phyloP scores from a whole-genome alignment of 2,888 invertebrate species.

The Flabesymbios commensalis region DNA sequence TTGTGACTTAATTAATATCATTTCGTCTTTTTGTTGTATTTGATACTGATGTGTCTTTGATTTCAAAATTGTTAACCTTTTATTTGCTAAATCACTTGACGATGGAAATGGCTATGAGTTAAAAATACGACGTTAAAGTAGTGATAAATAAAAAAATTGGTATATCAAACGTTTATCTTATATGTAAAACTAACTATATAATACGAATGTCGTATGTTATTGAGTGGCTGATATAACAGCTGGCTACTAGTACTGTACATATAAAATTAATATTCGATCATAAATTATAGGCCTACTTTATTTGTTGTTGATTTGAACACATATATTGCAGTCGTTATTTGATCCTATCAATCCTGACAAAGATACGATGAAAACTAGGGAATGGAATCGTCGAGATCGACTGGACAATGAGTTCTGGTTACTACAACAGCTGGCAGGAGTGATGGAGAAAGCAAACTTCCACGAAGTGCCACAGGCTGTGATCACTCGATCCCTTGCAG shows the following conservation, averaged over 20 bases:
- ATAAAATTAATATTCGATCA: too few relatives aligned
- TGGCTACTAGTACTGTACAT: too few relatives aligned
- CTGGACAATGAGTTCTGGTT: slow-evolving; percentile 60
- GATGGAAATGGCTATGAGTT: too few relatives aligned
- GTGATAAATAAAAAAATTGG: too few relatives aligned
- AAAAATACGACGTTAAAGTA: too few relatives aligned
- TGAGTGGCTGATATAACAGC: too few relatives aligned
- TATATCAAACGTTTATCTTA: too few relatives aligned
- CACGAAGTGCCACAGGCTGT: slow-evolving; percentile 46
- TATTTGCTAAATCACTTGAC: too few relatives aligned
- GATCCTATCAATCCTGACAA: slow-evolving; percentile 61
- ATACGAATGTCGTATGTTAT: too few relatives aligned
- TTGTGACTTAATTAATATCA: slow-evolving; percentile 25
- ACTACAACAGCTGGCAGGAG: slow-evolving; percentile 48
- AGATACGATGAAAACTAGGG: slow-evolving; percentile 52
- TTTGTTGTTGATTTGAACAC: not conserved
- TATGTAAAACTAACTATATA: too few relatives aligned
- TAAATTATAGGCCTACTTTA: not conserved
- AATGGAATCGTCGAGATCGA: slow-evolving; percentile 48
- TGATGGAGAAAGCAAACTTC: slow-evolving; percentile 58
- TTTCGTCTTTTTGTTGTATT: not conserved
- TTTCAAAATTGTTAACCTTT: not conserved
- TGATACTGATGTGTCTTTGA: not conserved
- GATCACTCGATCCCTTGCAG: slow-evolving; percentile 44
- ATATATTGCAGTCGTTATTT: slow-evolving; percentile 53